Conservation (phyloP, 2,797 vertebrate genomes). For the Calcarius lapponicus region DNA sequence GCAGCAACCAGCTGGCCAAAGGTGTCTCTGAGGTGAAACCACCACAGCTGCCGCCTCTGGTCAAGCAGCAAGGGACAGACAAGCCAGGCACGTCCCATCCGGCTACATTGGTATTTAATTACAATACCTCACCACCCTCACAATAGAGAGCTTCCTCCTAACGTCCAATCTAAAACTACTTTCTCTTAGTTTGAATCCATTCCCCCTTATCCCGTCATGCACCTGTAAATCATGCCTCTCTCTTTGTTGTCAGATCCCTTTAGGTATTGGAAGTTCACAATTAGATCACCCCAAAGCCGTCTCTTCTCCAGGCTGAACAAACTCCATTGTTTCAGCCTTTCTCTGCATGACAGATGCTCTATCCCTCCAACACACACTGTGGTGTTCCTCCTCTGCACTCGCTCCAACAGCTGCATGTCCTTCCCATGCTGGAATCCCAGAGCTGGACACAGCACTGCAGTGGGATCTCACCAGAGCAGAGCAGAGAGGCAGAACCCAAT, state of each 20-base stretch:
- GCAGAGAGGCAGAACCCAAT: neutral
- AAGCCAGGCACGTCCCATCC: too few relatives aligned
- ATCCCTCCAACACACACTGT: too few relatives aligned
- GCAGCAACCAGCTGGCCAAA: too few relatives aligned
- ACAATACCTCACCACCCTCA: neutral
- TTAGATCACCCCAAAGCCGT: neutral
- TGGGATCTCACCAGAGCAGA: neutral
- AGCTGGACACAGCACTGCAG: too few relatives aligned
- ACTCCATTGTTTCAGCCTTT: neutral
- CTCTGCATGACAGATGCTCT: neutral
- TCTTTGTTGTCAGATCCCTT: neutral
- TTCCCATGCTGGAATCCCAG: neutral
- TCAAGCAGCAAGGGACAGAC: too few relatives aligned
- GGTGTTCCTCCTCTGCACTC: fast-evolving
- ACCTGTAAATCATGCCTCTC: neutral
- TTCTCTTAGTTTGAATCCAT: neutral
- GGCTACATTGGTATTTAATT: too few relatives aligned
- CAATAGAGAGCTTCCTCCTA: neutral
- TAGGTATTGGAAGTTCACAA: neutral
- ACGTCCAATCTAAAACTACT: neutral
- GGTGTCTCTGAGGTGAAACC: too few relatives aligned
- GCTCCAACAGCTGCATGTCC: fast-evolving
- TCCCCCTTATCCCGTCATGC: neutral
- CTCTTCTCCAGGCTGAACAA: neutral
- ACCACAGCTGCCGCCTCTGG: too few relatives aligned